Percentiles rank a stretch among this genome's conserved stretches.
phyloP scores from a whole-genome alignment of 2,113 vertebrate species.

The Chaenocephalus aceratus region DNA sequence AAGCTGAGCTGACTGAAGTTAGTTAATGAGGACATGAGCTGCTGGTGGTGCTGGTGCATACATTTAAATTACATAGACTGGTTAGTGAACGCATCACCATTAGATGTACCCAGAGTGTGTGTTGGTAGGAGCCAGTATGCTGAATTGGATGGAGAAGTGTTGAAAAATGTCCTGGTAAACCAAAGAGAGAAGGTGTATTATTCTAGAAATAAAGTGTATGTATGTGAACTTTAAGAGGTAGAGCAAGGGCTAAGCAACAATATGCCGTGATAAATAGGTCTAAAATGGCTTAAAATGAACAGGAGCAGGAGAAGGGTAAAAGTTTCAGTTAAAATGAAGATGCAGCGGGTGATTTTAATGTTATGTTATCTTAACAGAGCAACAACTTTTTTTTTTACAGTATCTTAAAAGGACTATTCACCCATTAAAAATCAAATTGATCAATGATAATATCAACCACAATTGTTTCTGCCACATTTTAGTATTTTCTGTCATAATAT shows the following conservation, averaged over 20 bases:
- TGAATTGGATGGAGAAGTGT: constrained; percentile 6
- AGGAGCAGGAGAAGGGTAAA: not conserved
- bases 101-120: no score
- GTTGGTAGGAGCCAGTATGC: not conserved
- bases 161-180: constrained; percentile 2
- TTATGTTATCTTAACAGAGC: not conserved
- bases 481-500: not conserved
- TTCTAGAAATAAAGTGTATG: constrained; percentile 3
- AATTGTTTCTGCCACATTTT: not conserved
- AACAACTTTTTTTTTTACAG: not conserved
- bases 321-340: not conserved
- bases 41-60: not conserved
- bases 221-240: not conserved
- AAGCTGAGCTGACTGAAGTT: constrained; percentile 22
- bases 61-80: not conserved
- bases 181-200: not conserved
- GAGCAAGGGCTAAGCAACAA: constrained; percentile 2
- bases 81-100: constrained; percentile 26
- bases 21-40: constrained; percentile 8
- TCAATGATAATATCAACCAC: not conserved
- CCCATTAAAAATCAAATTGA: not conserved
- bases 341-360: not conserved
- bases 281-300: not conserved
- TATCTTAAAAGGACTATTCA: not conserved
- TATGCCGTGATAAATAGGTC: constrained; percentile 22